A percentile compares a stretch with the other conserved stretches of the same genome.
Conservation (phyloP, 2,888 invertebrate species). For the Trachelus tabidus region DNA sequence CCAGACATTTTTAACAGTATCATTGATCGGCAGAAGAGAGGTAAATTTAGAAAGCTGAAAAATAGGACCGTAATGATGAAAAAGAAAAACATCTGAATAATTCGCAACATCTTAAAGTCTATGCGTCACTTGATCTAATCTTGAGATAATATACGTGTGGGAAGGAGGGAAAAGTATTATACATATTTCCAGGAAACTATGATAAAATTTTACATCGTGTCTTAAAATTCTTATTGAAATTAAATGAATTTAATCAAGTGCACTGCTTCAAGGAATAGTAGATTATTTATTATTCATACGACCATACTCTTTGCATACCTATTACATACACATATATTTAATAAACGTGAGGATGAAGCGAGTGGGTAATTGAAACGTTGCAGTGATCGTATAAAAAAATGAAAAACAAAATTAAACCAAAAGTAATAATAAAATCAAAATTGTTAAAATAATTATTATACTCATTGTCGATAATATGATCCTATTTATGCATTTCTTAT, state of each 20-base stretch:
- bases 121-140: too few species aligned
- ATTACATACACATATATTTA: constrained; percentile 13
- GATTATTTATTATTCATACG: constrained; percentile 28
- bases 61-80: too few species aligned
- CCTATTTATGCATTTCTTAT: too few species aligned
- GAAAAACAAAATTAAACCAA: constrained; percentile 8
- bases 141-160: constrained; percentile 12
- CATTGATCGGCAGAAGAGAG: constrained; percentile 22
- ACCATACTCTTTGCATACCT: constrained; percentile 5
- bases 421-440: background rate
- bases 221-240: constrained; percentile 11
- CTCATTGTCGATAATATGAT: too few species aligned
- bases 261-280: constrained; percentile 28
- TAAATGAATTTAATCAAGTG: constrained; percentile 33
- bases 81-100: too few species aligned
- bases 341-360: constrained; percentile 25
- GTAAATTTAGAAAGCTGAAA: background rate
- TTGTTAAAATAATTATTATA: background rate
- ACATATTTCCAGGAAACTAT: constrained; percentile 10
- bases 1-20: constrained; percentile 47
- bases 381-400: constrained; percentile 6
- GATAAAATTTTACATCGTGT: constrained; percentile 34
- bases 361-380: constrained; percentile 31
- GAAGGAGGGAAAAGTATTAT: background rate
- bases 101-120: too few species aligned